Conservation (phyloP, 2,113 vertebrate species). For the Polypterus bichir region DNA sequence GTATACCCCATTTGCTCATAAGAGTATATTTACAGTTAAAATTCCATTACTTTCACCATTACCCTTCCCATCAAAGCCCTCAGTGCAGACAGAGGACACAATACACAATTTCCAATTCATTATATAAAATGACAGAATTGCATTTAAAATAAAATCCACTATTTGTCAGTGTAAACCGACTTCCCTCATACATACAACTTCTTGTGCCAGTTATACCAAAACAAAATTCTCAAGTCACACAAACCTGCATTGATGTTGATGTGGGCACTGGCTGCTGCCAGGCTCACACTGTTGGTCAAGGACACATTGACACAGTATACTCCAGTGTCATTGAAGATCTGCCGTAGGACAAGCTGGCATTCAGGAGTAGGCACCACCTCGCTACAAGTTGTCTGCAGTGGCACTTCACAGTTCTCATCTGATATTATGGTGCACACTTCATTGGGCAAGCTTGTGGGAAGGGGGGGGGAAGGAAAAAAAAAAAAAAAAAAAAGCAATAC, state of each 20-base stretch:
- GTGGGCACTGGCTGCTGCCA: constrained; percentile 68
- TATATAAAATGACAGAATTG: too few species aligned
- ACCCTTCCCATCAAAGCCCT: too few species aligned
- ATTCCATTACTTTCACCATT: too few species aligned
- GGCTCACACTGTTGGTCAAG: constrained; percentile 67
- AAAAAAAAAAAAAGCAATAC: not conserved
- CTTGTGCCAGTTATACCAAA: too few species aligned
- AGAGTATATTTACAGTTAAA: too few species aligned
- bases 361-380: constrained; percentile 55
- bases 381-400: constrained; percentile 55
- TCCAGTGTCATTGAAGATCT: constrained; percentile 70
- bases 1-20: too few species aligned
- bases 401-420: constrained; percentile 64
- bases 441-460: constrained; percentile 58
- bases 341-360: constrained; percentile 74
- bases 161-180: too few species aligned
- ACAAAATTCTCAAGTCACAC: not conserved
- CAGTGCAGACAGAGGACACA: too few species aligned
- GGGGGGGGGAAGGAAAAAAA: not conserved
- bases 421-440: constrained; percentile 78
- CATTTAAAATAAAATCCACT: too few species aligned
- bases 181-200: too few species aligned
- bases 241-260: constrained; percentile 59
- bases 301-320: constrained; percentile 86
- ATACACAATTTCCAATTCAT: too few species aligned